Base-by-base conservation (phyloP, 2,113 vertebrate species). In the Xiphias gladius region DNA sequence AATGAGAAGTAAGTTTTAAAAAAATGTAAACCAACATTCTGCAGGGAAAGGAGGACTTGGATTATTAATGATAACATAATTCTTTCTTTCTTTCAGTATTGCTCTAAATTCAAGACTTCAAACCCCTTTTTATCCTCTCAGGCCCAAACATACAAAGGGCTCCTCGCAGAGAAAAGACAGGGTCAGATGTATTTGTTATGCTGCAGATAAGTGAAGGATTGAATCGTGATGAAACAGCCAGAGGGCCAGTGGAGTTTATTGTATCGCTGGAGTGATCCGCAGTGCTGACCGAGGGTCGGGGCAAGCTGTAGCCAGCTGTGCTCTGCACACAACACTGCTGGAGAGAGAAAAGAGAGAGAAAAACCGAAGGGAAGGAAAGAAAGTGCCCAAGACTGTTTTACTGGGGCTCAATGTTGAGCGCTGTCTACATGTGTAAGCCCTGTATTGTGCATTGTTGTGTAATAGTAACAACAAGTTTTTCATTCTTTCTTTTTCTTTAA, bases 271-370 rank as follows among this genome's bases (percentile, higher is more conserved):
- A 43, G 62, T 32, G 46, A 52, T 30, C 65, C 4, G 6, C 19
- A 19, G 50, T 55, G 69, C 80, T 65, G 74, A 79, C 46, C 73
- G 71, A 32, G 61, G 67, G 68, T 83, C 62, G 65, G 58, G 57
- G 32, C 59, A 1, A 66, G 43, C 37, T 10, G 26, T 17, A 70
- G 13, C 37, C 66, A 55, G 73, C 43, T 26, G 73, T 43, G 48
- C 48, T 63, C 55, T 43, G 61, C 65, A 19, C 20, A 22, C 30
- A 14, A 6, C 2, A 0, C n/a, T 12, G 52, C 26, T 35, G 50
- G 52, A 64, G 48, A 65, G 22, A 70, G 35, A 46, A 59, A 3
- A 62, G 19, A 59, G 5, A 68, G 4, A 12, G 52, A 22, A 41
- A 43, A 43, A 14, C 32, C n/a, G n/a, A 39, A 7, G 1, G 37